These are phyloP conservation scores for Fragum whitleyi DNA, from an alignment of 2,888 invertebrate genomes.

Conservation along the genomic window DNA sequence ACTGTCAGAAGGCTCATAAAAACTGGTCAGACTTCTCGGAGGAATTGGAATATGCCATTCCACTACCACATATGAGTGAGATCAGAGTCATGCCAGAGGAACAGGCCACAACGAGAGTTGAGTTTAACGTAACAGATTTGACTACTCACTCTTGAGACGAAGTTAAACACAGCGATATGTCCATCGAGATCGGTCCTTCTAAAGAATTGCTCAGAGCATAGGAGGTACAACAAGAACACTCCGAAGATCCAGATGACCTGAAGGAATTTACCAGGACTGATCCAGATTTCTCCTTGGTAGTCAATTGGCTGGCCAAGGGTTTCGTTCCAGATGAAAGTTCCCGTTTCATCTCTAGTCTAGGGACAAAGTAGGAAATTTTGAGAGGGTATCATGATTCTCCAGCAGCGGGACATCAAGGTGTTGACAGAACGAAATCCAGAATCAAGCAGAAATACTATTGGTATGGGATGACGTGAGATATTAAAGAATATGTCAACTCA, in stretches of 20 bases:
- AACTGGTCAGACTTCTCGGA: conserved; percentile 27
- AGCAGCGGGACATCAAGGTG: conserved; percentile 48
- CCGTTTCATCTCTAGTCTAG: background rate
- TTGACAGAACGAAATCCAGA: conserved; percentile 11
- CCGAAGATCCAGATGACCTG: background rate
- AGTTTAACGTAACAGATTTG: background rate
- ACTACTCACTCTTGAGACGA: background rate
- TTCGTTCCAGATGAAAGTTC: background rate
- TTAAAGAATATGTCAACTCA: conserved; percentile 6
- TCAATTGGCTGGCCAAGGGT: background rate
- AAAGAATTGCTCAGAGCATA: background rate
- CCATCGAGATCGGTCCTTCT: background rate
- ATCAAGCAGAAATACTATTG: conserved; percentile 34
- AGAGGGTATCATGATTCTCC: conserved; percentile 32
- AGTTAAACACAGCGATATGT: background rate
- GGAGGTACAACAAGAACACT: background rate
- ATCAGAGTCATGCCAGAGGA: background rate
- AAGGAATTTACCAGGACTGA: background rate
- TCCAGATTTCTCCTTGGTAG: background rate
- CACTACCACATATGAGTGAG: background rate
- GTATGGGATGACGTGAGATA: conserved; percentile 28
- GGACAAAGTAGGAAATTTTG: background rate
- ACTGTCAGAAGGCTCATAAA: conserved; percentile 33
- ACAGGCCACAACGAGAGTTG: background rate
- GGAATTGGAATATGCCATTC: conserved; percentile 22